These are phyloP conservation scores for Antennarius maculatus DNA, from an alignment of 2,797 vertebrate species.

Conservation along the genomic window DNA sequence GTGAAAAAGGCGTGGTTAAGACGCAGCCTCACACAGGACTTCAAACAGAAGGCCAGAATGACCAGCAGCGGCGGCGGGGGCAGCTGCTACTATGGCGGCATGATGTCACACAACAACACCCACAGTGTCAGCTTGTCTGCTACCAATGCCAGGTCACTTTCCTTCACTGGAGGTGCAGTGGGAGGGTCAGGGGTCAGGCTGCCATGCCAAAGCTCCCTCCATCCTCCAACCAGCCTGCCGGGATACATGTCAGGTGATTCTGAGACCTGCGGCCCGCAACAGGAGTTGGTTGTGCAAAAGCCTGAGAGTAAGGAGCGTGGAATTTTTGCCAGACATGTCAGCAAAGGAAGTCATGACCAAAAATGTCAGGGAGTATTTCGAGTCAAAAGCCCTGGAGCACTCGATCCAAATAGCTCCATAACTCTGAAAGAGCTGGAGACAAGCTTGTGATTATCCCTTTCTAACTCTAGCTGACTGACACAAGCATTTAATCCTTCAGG, in stretches of 20 bases:
- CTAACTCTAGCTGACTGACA: background rate
- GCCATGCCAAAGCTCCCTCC: conserved; percentile 41
- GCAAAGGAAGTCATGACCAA: conserved; percentile 21
- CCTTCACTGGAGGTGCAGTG: conserved; percentile 41
- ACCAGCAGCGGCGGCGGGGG: conserved; percentile 82
- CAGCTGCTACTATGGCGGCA: conserved; percentile 85
- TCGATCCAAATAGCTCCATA: conserved; percentile 49
- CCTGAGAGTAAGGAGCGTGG: conserved; percentile 26
- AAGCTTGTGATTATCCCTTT: conserved; percentile 59
- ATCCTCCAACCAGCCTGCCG: conserved; percentile 57
- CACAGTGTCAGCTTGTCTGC: conserved; percentile 82
- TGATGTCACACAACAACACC: conserved; percentile 84
- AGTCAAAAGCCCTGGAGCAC: conserved; percentile 21
- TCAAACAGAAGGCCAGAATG: conserved; percentile 84
- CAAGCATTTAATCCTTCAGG: background rate
- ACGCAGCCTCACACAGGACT: conserved; percentile 79
- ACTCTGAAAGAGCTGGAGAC: conserved; percentile 79
- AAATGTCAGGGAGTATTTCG: conserved; percentile 24
- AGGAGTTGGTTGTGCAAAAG: conserved; percentile 39
- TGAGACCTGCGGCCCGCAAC: conserved; percentile 39
- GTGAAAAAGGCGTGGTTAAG: conserved; percentile 86
- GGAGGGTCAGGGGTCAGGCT: conserved; percentile 49
- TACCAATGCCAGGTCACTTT: conserved; percentile 65
- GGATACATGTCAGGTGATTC: conserved; percentile 53
- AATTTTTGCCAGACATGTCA: conserved; percentile 31